Evolutionary conservation across 2,888 invertebrate genomes (phyloP).

Genomic region (Fabriciana adippe): DNA sequence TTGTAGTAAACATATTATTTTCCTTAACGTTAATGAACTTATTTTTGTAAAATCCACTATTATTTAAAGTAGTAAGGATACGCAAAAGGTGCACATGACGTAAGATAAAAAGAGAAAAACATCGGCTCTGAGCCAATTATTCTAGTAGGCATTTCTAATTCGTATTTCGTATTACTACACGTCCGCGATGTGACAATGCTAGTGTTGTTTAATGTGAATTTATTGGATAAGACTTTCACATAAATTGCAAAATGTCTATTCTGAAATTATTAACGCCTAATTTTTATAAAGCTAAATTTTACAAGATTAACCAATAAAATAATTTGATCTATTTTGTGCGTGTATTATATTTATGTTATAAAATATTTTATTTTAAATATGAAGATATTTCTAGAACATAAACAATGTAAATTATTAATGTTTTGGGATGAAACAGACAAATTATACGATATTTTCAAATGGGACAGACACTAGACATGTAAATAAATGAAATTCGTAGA

Average conservation of each 20-base stretch:
- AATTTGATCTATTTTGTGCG: neutral
- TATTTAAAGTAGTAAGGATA: conserved; percentile 18
- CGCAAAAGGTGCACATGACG: conserved; percentile 46
- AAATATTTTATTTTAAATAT: no score
- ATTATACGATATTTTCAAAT: neutral
- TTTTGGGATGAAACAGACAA: no score
- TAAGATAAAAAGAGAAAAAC: conserved; percentile 50
- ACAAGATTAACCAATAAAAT: neutral
- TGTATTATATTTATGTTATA: neutral
- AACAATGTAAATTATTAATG: no score
- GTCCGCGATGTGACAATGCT: conserved; percentile 21
- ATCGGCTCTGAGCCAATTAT: conserved; percentile 57
- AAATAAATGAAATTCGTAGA: conserved; percentile 5
- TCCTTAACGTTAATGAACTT: neutral
- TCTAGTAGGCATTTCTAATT: conserved; percentile 35
- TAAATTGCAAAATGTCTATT: conserved; percentile 14
- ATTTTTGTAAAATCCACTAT: neutral
- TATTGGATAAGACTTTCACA: conserved; percentile 18
- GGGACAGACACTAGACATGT: neutral
- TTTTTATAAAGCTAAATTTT: conserved; percentile 1
- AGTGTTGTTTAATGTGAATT: conserved; percentile 19
- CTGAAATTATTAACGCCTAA: conserved; percentile 15
- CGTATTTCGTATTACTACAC: conserved; percentile 20
- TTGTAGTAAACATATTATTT: neutral
- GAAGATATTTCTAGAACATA: no score